phyloP scores from a whole-genome alignment of 2,797 vertebrate genomes.

The Knipowitschia caucasica region DNA sequence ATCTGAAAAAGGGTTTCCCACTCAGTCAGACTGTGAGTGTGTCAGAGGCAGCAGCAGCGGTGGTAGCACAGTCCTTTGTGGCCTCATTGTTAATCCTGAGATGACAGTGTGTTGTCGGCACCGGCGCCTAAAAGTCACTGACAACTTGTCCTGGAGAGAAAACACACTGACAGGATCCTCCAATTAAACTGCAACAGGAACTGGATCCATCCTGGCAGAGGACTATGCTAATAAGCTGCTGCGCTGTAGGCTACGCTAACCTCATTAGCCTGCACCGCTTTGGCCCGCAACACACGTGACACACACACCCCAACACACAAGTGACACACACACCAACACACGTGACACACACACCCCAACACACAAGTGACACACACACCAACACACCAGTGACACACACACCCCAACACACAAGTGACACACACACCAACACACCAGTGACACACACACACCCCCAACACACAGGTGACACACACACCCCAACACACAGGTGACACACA shows the following conservation, averaged over 20 bases:
- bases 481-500: too few relatives aligned
- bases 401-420: too few relatives aligned
- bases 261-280: conserved; percentile 63
- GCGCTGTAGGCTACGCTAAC: conserved; percentile 43
- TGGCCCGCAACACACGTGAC: conserved; percentile 22
- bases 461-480: too few relatives aligned
- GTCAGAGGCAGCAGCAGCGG: conserved; percentile 19
- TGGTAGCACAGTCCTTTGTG: conserved; percentile 34
- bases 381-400: too few relatives aligned
- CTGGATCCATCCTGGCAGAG: conserved; percentile 44
- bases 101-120: conserved; percentile 38
- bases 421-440: too few relatives aligned
- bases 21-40: conserved; percentile 9
- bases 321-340: conserved; percentile 21
- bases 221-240: conserved; percentile 68
- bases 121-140: conserved; percentile 48
- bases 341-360: too few relatives aligned
- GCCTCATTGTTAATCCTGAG: conserved; percentile 46
- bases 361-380: too few relatives aligned
- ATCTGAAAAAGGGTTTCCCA: conserved; percentile 8
- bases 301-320: too few relatives aligned
- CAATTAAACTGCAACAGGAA: conserved; percentile 64
- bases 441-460: too few relatives aligned
- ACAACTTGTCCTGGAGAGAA: conserved; percentile 57
- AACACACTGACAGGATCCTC: conserved; percentile 60